These are phyloP conservation scores for Lepidochrysops patricia DNA, from an alignment of 2,888 invertebrate genomes.

Conservation along the genomic window DNA sequence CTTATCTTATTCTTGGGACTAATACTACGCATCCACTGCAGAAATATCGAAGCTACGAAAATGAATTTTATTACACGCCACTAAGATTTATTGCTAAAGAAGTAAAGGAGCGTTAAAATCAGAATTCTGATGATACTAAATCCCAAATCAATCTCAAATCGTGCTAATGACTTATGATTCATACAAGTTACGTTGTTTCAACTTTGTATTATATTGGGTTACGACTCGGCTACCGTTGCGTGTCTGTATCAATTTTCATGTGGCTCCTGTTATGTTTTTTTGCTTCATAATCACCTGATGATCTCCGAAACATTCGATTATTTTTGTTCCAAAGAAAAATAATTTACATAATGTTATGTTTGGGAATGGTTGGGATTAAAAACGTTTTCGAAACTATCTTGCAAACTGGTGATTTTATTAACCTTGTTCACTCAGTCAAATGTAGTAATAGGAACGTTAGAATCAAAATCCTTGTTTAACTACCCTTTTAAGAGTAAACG, in stretches of 20 bases:
- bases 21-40: too few species aligned
- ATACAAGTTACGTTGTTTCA: neutral
- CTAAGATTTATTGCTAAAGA: too few species aligned
- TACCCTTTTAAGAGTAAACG: too few species aligned
- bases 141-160: neutral
- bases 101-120: too few species aligned
- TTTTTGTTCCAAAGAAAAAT: neutral
- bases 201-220: conserved; percentile 10
- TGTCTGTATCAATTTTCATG: conserved; percentile 61
- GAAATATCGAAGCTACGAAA: too few species aligned
- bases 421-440: too few species aligned
- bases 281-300: conserved; percentile 28
- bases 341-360: neutral
- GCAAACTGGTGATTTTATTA: neutral
- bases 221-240: conserved; percentile 39
- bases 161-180: conserved; percentile 2
- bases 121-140: neutral
- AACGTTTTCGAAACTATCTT: neutral
- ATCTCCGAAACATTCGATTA: neutral
- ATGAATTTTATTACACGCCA: too few species aligned
- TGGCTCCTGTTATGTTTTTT: conserved; percentile 59
- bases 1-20: too few species aligned
- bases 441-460: too few species aligned
- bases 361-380: neutral
- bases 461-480: too few species aligned